These are phyloP conservation scores for Vombatus ursinus DNA, from an alignment of 2,113 vertebrate species.

Conservation along the genomic window DNA sequence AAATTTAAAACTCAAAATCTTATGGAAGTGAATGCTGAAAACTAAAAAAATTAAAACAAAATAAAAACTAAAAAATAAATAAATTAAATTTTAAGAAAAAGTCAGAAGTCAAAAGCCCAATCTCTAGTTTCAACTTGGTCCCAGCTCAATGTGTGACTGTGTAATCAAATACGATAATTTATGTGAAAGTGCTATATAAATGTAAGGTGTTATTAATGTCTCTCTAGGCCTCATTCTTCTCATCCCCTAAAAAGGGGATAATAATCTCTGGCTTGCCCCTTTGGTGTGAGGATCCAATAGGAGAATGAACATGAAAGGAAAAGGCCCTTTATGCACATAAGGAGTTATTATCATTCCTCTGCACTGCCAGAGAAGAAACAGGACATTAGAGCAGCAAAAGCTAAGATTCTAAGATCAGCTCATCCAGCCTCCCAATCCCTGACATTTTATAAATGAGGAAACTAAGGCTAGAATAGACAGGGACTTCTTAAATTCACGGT, in stretches of 20 bases:
- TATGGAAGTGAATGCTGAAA: too few relatives aligned
- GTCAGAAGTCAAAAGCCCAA: background rate
- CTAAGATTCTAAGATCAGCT: background rate
- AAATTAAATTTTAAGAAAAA: background rate
- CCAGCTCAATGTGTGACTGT: background rate
- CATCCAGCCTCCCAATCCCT: background rate
- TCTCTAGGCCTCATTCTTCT: background rate
- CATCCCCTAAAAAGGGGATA: background rate
- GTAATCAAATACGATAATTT: background rate
- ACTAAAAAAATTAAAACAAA: too few relatives aligned
- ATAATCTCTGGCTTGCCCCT: background rate
- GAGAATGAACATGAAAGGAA: background rate
- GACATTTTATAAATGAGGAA: background rate
- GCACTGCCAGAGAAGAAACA: background rate
- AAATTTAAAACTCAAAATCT: too few relatives aligned
- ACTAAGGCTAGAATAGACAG: background rate
- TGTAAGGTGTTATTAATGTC: background rate
- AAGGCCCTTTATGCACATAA: background rate
- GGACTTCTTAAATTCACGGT: background rate
- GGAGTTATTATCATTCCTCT: background rate
- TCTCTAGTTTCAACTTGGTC: background rate
- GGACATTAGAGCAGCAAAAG: background rate
- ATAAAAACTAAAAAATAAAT: too few relatives aligned
- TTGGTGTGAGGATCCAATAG: background rate
- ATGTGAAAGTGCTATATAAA: background rate